Conservation (phyloP, 2,888 invertebrate species). For the Noctua janthe region DNA sequence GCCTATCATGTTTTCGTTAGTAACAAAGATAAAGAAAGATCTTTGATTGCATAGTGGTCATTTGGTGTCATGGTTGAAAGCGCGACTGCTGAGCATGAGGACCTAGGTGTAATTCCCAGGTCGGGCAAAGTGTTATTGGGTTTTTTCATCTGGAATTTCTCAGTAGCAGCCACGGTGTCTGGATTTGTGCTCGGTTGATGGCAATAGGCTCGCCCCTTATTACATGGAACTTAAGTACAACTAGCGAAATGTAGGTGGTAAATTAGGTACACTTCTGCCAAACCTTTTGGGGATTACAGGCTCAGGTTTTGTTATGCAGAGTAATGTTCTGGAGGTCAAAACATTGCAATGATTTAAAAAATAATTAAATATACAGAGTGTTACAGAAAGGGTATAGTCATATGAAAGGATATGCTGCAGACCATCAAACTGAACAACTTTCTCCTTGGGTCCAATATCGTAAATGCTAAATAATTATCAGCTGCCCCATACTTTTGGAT, state of each 20-base stretch:
- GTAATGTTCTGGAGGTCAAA: not conserved
- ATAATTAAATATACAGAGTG: not conserved
- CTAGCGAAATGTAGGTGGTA: not conserved
- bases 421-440: no score
- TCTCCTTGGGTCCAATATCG: no score
- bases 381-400: no score
- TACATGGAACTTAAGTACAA: not conserved
- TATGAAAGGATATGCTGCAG: no score
- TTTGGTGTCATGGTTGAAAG: not conserved
- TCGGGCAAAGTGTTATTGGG: not conserved
- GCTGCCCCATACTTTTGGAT: no score
- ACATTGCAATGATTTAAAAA: not conserved
- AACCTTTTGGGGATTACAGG: not conserved
- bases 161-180: not conserved
- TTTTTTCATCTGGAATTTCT: not conserved
- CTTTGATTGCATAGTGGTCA: not conserved
- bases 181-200: not conserved
- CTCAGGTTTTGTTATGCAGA: not conserved
- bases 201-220: not conserved
- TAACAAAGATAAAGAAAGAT: conserved; percentile 5
- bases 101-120: not conserved
- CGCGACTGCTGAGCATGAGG: not conserved
- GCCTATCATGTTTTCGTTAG: not conserved
- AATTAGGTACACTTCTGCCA: not conserved
- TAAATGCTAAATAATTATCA: no score